These are phyloP conservation scores for Aptenodytes patagonicus DNA, from an alignment of 2,113 vertebrate species.

Conservation along the genomic window DNA sequence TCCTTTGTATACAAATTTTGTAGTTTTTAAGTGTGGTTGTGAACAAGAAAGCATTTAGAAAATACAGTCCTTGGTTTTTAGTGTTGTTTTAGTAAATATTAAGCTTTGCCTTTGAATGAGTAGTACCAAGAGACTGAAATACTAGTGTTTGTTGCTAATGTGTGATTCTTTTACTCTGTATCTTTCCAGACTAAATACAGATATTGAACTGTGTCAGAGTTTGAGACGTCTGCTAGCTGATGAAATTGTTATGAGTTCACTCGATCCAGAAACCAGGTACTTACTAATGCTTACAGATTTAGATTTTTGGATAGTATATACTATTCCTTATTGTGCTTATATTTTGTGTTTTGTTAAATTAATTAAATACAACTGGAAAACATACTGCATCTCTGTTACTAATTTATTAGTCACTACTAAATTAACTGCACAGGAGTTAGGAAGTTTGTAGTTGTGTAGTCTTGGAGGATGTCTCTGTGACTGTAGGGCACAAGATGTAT, in stretches of 20 bases:
- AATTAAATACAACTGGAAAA: background rate
- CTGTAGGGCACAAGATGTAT: background rate
- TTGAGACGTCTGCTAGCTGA: slow-evolving; percentile 82
- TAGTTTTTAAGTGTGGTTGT: background rate
- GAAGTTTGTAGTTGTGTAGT: background rate
- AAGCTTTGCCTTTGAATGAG: background rate
- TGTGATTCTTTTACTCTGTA: background rate
- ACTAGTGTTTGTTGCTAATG: background rate
- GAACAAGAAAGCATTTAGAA: background rate
- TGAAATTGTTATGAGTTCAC: slow-evolving; percentile 75
- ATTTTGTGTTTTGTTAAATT: background rate
- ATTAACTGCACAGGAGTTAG: background rate
- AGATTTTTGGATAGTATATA: background rate
- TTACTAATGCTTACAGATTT: background rate
- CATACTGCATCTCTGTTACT: background rate
- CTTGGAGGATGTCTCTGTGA: background rate
- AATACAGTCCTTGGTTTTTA: background rate
- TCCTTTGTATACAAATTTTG: background rate
- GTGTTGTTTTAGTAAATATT: background rate
- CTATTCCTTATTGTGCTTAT: background rate
- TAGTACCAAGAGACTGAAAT: background rate
- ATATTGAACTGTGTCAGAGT: slow-evolving; percentile 90
- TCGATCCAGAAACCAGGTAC: slow-evolving; percentile 93
- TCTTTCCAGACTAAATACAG: slow-evolving; percentile 90
- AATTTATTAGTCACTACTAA: background rate